Evolutionary conservation across 2,888 invertebrate genomes (phyloP).

Genomic region (Gortyna flavago): DNA sequence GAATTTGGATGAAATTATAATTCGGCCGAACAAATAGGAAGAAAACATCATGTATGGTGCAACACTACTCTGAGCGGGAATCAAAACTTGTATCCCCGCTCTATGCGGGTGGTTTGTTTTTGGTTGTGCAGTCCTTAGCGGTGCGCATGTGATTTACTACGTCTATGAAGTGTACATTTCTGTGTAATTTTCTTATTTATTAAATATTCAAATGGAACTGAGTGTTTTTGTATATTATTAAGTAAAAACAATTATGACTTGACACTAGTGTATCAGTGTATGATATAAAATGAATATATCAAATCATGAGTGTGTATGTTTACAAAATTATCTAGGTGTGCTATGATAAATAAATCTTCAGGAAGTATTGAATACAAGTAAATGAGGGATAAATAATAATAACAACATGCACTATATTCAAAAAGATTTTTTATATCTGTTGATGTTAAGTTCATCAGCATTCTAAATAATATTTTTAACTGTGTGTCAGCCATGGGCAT

Average conservation of each 20-base stretch:
- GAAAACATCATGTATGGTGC: no score
- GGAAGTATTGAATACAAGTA: neutral
- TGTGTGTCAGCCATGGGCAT: neutral
- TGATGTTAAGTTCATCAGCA: slow-evolving; percentile 3
- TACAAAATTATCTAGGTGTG: slow-evolving; percentile 8
- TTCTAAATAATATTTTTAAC: slow-evolving; percentile 2
- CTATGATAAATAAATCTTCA: neutral
- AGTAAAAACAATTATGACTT: neutral
- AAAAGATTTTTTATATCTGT: neutral
- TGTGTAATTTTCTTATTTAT: no score
- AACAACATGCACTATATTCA: neutral
- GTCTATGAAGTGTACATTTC: no score
- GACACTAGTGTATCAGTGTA: neutral
- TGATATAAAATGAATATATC: no score
- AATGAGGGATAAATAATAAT: neutral
- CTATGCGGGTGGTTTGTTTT: no score
- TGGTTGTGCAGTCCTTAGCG: no score
- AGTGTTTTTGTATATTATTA: no score
- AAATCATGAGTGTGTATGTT: slow-evolving; percentile 15
- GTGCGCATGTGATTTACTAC: no score
- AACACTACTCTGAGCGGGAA: no score
- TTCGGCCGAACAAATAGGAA: no score
- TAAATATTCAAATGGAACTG: no score
- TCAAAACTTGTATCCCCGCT: no score
- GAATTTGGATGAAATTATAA: neutral